These are phyloP conservation scores for Bufo bufo DNA, from an alignment of 2,113 vertebrate genomes.

Conservation along the genomic window DNA sequence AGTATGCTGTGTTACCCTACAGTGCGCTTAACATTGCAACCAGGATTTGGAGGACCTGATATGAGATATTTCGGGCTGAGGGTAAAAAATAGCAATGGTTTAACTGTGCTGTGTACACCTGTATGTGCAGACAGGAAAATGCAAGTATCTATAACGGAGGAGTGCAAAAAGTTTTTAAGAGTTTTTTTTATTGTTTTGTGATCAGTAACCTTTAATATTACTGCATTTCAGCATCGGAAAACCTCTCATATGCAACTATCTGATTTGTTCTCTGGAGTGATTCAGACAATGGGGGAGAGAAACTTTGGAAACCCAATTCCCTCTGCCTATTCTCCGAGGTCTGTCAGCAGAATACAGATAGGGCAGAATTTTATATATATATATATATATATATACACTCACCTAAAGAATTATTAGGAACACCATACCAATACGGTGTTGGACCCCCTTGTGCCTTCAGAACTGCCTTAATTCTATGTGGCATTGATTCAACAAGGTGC, in stretches of 20 bases:
- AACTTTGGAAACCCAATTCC: background rate
- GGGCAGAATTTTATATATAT: no score
- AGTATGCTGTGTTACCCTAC: constrained; percentile 41
- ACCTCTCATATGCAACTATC: background rate
- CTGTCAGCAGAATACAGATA: background rate
- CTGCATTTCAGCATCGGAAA: background rate
- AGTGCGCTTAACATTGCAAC: constrained; percentile 39
- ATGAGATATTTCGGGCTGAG: background rate
- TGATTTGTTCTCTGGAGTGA: background rate
- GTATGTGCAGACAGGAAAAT: background rate
- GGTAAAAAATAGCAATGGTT: background rate
- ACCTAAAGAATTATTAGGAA: no score
- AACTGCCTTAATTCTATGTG: no score
- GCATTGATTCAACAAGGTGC: no score
- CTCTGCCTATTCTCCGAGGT: background rate
- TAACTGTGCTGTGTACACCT: background rate
- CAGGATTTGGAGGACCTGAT: background rate
- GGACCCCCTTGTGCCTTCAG: no score
- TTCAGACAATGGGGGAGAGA: background rate
- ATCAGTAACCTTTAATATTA: background rate
- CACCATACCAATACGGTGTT: no score
- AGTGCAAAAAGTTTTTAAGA: no score
- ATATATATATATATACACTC: no score
- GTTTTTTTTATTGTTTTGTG: background rate
- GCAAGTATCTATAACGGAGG: background rate